A percentile compares a stretch with the other conserved stretches of the same genome.
Evolutionary conservation across 35 echinoderm and acorn worm species (phyloP).

Genomic region (Anneissia japonica): DNA sequence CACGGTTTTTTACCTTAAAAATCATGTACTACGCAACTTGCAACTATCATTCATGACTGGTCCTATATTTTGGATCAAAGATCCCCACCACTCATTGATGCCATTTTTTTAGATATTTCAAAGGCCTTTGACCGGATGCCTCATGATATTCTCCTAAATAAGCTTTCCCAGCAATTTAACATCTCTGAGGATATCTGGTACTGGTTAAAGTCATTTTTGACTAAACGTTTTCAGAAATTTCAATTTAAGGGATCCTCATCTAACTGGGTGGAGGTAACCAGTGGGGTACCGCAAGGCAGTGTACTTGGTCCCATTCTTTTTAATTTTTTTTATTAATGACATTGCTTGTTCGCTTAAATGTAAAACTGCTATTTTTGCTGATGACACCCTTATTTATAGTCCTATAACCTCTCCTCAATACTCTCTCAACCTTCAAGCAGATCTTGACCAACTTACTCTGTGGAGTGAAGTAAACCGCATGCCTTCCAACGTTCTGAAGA

Average conservation of each 20-base stretch:
- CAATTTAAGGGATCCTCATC: background rate
- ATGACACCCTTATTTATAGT: too few species aligned
- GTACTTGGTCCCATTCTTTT: too few species aligned
- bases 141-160: background rate
- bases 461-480: background rate
- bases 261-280: too few species aligned
- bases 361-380: too few species aligned
- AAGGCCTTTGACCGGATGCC: background rate
- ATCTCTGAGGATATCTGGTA: background rate
- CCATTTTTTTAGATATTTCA: background rate
- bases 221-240: background rate
- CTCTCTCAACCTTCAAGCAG: background rate
- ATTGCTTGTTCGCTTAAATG: too few species aligned
- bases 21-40: background rate
- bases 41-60: background rate
- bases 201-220: background rate
- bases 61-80: background rate
- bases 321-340: too few species aligned
- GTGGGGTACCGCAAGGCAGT: too few species aligned
- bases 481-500: background rate
- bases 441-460: background rate
- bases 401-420: too few species aligned
- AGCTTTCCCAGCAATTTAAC: background rate
- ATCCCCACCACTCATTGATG: background rate
- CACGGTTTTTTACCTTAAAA: slow-evolving; percentile 1